These are phyloP conservation scores for Radopholus similis DNA, from an alignment of 1,140 invertebrate species.

Conservation along the genomic window DNA sequence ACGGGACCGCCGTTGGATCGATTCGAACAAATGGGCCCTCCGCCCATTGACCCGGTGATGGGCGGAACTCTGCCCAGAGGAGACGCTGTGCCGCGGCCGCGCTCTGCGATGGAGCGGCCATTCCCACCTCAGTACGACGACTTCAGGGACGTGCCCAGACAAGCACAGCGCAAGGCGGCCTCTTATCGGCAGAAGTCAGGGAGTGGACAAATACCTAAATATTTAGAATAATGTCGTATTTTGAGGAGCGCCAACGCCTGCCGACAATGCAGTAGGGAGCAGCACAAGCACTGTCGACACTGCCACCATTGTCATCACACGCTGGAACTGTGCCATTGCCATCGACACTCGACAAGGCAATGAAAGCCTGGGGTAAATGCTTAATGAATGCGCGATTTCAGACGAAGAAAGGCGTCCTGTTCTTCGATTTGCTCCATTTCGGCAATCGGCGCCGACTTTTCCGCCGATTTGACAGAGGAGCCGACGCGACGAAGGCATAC, in stretches of 20 bases:
- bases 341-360: background rate
- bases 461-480: background rate
- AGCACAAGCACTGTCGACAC: background rate
- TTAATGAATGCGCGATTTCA: background rate
- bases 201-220: background rate
- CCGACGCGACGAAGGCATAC: background rate
- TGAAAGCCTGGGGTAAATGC: background rate
- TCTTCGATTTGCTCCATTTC: constrained; percentile 8
- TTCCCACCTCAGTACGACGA: constrained; percentile 1
- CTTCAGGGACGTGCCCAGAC: background rate
- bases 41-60: background rate
- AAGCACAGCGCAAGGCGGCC: background rate
- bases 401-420: background rate
- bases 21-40: background rate
- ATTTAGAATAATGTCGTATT: background rate
- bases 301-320: constrained; percentile 11
- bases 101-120: constrained; percentile 7
- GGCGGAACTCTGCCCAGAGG: background rate
- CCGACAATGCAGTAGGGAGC: constrained; percentile 6
- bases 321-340: background rate
- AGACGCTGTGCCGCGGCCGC: background rate
- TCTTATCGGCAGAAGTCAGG: constrained; percentile 11
- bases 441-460: background rate
- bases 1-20: constrained; percentile 6
- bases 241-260: background rate